Evolutionary conservation across 2,888 invertebrate genomes (phyloP).

Genomic region (Synergus umbraculus): DNA sequence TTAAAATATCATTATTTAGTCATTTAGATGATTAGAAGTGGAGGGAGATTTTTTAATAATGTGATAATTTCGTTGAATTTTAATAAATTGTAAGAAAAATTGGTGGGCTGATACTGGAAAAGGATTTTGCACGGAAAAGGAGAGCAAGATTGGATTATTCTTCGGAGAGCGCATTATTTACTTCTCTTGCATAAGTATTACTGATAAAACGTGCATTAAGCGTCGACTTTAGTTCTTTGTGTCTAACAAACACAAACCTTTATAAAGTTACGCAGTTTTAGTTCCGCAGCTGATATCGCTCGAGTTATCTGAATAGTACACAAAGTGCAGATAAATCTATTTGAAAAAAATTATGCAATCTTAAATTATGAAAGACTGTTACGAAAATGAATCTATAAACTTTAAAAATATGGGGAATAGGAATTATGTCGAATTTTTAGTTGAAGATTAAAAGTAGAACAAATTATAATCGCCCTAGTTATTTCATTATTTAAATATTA

Average conservation of each 20-base stretch:
- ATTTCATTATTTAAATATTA: too few species aligned
- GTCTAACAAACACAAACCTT: not conserved
- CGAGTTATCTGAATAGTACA: not conserved
- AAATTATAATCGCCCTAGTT: not conserved
- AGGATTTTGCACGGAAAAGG: conserved; percentile 1
- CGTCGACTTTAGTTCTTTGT: not conserved
- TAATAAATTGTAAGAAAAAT: not conserved
- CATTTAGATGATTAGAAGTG: too few species aligned
- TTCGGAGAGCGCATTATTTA: conserved; percentile 33
- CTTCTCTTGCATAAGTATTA: conserved; percentile 36
- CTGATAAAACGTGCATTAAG: conserved; percentile 23
- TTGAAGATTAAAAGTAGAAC: not conserved
- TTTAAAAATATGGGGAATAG: not conserved
- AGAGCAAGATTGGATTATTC: conserved; percentile 29
- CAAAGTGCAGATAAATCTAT: not conserved
- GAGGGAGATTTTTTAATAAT: too few species aligned
- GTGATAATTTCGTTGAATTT: too few species aligned
- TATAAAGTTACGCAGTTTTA: not conserved
- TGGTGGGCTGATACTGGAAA: not conserved
- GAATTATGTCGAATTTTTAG: too few species aligned
- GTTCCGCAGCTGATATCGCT: not conserved
- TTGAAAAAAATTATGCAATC: not conserved
- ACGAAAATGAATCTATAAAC: not conserved
- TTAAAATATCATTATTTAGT: too few species aligned
- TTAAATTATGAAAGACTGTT: not conserved